Evolutionary conservation across 2,113 vertebrate genomes (phyloP), one percentile per base, ranked within the genome.

Genomic region (Camelus bactrianus): DNA sequence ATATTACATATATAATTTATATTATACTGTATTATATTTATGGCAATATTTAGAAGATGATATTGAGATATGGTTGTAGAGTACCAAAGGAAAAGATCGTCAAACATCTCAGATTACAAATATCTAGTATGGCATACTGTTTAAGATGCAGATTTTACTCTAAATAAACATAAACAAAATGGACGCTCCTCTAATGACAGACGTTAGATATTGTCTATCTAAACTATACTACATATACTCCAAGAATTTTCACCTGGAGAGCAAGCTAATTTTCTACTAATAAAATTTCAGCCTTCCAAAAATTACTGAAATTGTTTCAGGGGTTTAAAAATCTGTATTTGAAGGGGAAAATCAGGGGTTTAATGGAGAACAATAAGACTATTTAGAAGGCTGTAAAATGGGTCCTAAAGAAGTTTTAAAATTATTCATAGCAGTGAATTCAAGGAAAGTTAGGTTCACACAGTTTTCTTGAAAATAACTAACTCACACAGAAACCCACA

Each of bases 241-340:
- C 62, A 96, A 93, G 38, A 52, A 76, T 90, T 77, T 92, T 82
- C 62, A 94, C 56, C 77, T 90, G 46, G 35, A 60, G 26, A 93
- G 8, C 4, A 94, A 81, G 38, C 30, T 73, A 80, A 38, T 93
- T 76, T 96, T 86, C 70, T 89, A 30, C 72, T 58, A 89, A 50
- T 76, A 86, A 85, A 94, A 50, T 62, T 81, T 96, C 62, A 83
- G 42, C 89, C 52, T 92, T 73, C 58, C 28, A 91, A 82, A 76
- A 86, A 86, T 54, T 86, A 95, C 0, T 86, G 58, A 93, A 93
- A 90, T 85, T 96, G 92, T 88, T 64, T 83, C 56, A 95, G 75
- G 32, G 24, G 67, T n/a, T 93, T 93, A 56, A 95, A 86, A 91
- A 77, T 81, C 86, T 86, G 2, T 69, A 62, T 38, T 32, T 91